Evolutionary conservation across 1,140 invertebrate genomes (phyloP).

Genomic region (Ooceraea biroi): DNA sequence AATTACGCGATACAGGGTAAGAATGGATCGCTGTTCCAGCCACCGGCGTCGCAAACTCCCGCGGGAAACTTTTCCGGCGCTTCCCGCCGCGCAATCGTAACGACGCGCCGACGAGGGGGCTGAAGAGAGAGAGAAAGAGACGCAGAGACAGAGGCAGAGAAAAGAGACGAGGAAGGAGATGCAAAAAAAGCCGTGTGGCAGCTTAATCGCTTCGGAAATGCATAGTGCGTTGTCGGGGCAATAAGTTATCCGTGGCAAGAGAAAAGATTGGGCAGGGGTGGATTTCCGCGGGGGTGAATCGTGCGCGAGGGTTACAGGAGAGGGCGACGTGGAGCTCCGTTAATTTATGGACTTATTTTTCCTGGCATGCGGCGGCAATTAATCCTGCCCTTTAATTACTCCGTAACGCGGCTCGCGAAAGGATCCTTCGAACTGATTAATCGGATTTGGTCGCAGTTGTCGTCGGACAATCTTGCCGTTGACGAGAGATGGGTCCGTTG

Average conservation of each 20-base stretch:
- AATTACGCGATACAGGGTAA: slow-evolving; percentile 54
- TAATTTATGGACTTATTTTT: slow-evolving; percentile 82
- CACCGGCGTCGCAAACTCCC: slow-evolving; percentile 42
- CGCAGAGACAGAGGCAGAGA: background rate
- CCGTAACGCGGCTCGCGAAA: slow-evolving; percentile 69
- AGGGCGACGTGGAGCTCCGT: slow-evolving; percentile 69
- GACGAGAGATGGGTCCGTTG: slow-evolving; percentile 3
- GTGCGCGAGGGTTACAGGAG: slow-evolving; percentile 7
- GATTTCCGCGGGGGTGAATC: slow-evolving; percentile 65
- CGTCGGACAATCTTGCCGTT: slow-evolving; percentile 33
- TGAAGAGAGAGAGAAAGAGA: background rate
- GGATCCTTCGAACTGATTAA: slow-evolving; percentile 75
- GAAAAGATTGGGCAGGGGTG: slow-evolving; percentile 72
- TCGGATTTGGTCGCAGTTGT: slow-evolving; percentile 71
- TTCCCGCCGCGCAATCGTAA: slow-evolving; percentile 49
- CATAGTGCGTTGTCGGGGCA: slow-evolving; percentile 74
- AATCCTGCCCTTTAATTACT: slow-evolving; percentile 79
- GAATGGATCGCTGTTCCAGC: slow-evolving; percentile 34
- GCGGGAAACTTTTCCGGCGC: slow-evolving; percentile 61
- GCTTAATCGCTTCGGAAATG: slow-evolving; percentile 78
- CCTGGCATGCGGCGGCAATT: slow-evolving; percentile 74
- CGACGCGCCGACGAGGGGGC: slow-evolving; percentile 15
- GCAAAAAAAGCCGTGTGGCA: slow-evolving; percentile 62
- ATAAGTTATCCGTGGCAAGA: slow-evolving; percentile 76
- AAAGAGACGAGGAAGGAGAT: slow-evolving; percentile 1